Conservation (phyloP, 2,113 vertebrate genomes). For the Bettongia penicillata region DNA sequence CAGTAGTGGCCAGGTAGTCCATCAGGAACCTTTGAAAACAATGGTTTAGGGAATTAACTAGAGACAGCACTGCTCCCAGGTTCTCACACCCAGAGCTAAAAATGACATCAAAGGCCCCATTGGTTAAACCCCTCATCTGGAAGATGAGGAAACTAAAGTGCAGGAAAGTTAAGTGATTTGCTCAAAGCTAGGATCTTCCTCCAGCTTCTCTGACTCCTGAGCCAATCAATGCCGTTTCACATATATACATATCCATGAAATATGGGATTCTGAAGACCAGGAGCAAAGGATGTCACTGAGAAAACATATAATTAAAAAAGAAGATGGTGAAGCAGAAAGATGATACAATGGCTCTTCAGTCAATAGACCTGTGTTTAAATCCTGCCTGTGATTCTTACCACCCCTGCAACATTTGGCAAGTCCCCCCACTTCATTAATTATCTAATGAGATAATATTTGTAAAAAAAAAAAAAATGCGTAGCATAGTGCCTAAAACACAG, state of each 20-base stretch:
- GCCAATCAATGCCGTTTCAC: background rate
- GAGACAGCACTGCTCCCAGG: background rate
- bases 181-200: background rate
- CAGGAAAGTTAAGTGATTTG: background rate
- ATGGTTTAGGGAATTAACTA: background rate
- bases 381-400: background rate
- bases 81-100: background rate
- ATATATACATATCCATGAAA: background rate
- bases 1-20: too few relatives aligned
- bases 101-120: background rate
- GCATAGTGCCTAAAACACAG: background rate
- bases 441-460: background rate
- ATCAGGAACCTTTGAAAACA: background rate
- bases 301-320: background rate
- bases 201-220: background rate
- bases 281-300: background rate
- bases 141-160: background rate
- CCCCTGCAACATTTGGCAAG: background rate
- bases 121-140: background rate
- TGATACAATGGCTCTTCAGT: background rate
- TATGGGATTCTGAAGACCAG: background rate
- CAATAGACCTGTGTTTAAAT: background rate
- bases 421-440: background rate
- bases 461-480: background rate
- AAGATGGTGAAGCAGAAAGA: background rate